These are phyloP conservation scores for Ctena decussata DNA, from an alignment of 2,888 invertebrate species.

Conservation along the genomic window DNA sequence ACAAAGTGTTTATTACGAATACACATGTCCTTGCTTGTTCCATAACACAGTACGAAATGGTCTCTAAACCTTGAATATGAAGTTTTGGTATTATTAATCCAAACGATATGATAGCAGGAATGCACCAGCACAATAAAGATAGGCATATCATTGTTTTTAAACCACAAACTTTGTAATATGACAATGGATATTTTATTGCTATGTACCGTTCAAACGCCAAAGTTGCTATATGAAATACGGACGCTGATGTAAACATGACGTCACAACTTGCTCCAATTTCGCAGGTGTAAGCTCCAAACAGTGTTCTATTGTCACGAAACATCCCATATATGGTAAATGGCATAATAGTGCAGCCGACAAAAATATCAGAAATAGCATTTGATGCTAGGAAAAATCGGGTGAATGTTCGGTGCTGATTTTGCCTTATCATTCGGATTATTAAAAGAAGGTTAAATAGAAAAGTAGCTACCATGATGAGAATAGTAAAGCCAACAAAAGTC, in stretches of 20 bases:
- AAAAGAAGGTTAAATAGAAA: not conserved
- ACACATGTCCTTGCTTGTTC: conserved; percentile 2
- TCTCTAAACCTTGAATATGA: conserved; percentile 8
- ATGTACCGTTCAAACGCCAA: conserved; percentile 43
- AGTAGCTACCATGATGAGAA: not conserved
- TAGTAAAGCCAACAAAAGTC: too few species aligned
- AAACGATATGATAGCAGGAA: conserved; percentile 20
- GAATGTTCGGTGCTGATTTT: conserved; percentile 23
- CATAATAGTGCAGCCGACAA: conserved; percentile 48
- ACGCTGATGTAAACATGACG: conserved; percentile 40
- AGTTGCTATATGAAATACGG: conserved; percentile 38
- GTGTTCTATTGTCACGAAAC: conserved; percentile 6
- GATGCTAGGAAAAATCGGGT: conserved; percentile 41
- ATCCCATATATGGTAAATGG: conserved; percentile 31
- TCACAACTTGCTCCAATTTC: conserved; percentile 34
- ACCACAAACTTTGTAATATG: conserved; percentile 26
- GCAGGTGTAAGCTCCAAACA: conserved; percentile 28
- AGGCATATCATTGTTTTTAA: conserved; percentile 4
- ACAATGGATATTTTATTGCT: conserved; percentile 44
- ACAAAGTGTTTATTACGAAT: conserved; percentile 20
- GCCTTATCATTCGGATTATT: not conserved
- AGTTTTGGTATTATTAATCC: conserved; percentile 42
- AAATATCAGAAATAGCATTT: conserved; percentile 28
- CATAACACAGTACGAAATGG: not conserved
- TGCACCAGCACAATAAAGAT: conserved; percentile 21